Base-by-base conservation (phyloP, 37 sponge, comb jelly and placozoan species). In the Ianthella basta region DNA sequence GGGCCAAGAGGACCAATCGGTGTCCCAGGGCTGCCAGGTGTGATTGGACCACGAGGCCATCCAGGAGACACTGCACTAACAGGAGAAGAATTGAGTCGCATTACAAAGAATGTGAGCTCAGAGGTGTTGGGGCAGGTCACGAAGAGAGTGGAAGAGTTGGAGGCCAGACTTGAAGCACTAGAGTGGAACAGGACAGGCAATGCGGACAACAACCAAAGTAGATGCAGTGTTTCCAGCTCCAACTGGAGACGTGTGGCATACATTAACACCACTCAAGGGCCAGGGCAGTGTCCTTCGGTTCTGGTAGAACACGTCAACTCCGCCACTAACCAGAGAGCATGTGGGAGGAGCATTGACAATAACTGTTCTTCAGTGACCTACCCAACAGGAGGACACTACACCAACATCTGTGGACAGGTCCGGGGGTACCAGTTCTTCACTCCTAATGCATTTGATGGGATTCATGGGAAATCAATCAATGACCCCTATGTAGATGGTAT, bases 331-430 rank as follows among this genome's bases (percentile, higher is more conserved):
- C 14, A 64, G 37, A 87, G 56, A 29, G 61, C 67, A 19, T 65
- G 81, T 30, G 53, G 87, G 18, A 32, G 82, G 56, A 69, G 18
- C 24, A 18, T 0, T 39, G 33, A 44, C 21, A 44, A 60, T 20
- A 72, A 79, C 50, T 90, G 75, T 64, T 63, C 79, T 57, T 33
- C 70, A 25, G 65, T 30, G 23, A 20, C n/a, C 37, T 80, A 59
- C 29, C 0, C 50, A 1, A 67, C 68, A 27, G 0, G 59, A 27
- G 36, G 82, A n/a, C 19, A 25, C 20, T 90, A 83, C 79, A 44
- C 67, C 35, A 35, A 83, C n/a, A 72, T 90, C 0, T 90, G 87
- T 78, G 91, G 91, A 15, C 41, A 55, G 41, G 68, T 86, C 44
- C 54, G 12, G 55, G 87, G 83, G 0, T 90, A 86, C 57, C 83